These are phyloP conservation scores for Tauraco erythrolophus DNA, from an alignment of 2,113 vertebrate genomes.

Conservation along the genomic window DNA sequence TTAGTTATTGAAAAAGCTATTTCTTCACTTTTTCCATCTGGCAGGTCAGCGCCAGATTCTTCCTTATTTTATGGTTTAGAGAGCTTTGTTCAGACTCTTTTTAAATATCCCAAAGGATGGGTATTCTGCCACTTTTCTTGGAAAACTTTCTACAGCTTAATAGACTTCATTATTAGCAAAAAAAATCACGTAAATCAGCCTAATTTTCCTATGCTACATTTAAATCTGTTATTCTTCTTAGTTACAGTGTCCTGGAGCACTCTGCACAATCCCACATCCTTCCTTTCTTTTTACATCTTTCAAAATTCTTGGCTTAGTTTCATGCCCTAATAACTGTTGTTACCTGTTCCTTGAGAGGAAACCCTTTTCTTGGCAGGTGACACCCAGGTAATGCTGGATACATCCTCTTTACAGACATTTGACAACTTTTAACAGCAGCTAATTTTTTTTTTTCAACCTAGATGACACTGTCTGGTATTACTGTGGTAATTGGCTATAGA, in stretches of 20 bases:
- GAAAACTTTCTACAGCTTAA: constrained; percentile 28
- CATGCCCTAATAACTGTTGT: background rate
- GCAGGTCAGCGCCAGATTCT: background rate
- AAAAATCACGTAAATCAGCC: constrained; percentile 13
- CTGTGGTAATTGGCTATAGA: background rate
- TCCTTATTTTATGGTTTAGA: constrained; percentile 37
- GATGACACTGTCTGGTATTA: background rate
- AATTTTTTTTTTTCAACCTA: background rate
- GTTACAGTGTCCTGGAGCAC: background rate
- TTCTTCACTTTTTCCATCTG: constrained; percentile 54
- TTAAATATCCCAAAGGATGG: constrained; percentile 48
- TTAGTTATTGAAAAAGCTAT: constrained; percentile 31
- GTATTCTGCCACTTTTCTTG: constrained; percentile 52
- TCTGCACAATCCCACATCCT: background rate
- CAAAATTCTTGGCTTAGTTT: background rate
- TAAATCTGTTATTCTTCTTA: constrained; percentile 27
- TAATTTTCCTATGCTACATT: constrained; percentile 48
- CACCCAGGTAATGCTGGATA: background rate
- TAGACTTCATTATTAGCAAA: constrained; percentile 21
- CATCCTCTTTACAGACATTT: background rate
- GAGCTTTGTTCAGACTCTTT: constrained; percentile 44
- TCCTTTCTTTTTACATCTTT: constrained; percentile 2
- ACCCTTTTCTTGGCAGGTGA: background rate
- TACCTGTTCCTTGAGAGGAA: background rate
- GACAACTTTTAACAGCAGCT: background rate